Percentiles rank a stretch among this genome's conserved stretches.
Evolutionary conservation across 1,140 invertebrate genomes (phyloP).

Genomic region (Solenopsis fugax): DNA sequence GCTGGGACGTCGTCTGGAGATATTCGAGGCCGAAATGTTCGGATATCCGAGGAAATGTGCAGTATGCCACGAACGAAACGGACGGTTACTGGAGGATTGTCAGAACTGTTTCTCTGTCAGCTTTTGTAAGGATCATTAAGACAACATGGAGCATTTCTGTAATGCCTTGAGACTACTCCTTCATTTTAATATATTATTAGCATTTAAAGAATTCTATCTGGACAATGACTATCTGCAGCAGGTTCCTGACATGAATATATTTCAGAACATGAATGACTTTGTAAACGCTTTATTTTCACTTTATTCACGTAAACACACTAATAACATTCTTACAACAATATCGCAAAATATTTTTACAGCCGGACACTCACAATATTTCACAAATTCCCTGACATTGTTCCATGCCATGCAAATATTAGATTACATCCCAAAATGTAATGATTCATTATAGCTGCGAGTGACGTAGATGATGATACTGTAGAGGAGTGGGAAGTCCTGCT

Average conservation of each 20-base stretch:
- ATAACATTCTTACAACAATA: conserved; percentile 55
- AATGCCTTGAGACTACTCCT: conserved; percentile 67
- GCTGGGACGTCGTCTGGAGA: conserved; percentile 68
- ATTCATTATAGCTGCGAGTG: conserved; percentile 79
- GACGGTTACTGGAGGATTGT: conserved; percentile 75
- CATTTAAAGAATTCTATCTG: conserved; percentile 57
- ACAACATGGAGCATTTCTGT: conserved; percentile 72
- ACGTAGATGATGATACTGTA: conserved; percentile 70
- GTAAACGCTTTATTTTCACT: conserved; percentile 70
- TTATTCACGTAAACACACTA: not conserved
- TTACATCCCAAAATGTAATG: conserved; percentile 29
- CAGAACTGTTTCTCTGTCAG: conserved; percentile 73
- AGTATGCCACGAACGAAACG: conserved; percentile 74
- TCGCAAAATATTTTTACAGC: conserved; percentile 63
- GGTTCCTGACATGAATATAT: conserved; percentile 68
- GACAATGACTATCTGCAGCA: conserved; percentile 66
- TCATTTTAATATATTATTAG: conserved; percentile 71
- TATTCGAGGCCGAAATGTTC: conserved; percentile 80
- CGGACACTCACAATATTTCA: conserved; percentile 75
- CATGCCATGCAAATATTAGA: conserved; percentile 77
- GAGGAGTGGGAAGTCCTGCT: conserved; percentile 80
- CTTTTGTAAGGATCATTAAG: conserved; percentile 76
- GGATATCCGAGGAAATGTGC: conserved; percentile 77
- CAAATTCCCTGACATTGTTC: conserved; percentile 79
- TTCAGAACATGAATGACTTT: conserved; percentile 75